phyloP scores from a whole-genome alignment of 2,113 vertebrate genomes.

The Xiphophorus hellerii region DNA sequence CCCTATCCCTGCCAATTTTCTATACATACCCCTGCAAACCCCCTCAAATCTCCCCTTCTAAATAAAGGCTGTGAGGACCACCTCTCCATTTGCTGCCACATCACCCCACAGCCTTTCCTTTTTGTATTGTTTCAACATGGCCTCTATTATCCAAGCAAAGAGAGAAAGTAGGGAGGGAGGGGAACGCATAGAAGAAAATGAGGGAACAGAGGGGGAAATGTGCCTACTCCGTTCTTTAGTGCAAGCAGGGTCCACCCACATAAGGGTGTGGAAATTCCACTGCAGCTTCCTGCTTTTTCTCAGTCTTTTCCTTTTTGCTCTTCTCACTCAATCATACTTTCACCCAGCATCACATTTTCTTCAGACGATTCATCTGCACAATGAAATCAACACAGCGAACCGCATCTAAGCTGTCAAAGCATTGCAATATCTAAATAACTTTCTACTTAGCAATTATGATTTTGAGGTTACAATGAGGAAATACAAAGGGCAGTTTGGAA shows the following conservation, averaged over 20 bases:
- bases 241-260: slow-evolving; percentile 54
- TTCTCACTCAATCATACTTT: slow-evolving; percentile 14
- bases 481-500: not conserved
- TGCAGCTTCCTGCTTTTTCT: slow-evolving; percentile 60
- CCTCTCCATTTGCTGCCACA: slow-evolving; percentile 22
- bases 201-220: slow-evolving; percentile 33
- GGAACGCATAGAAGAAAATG: slow-evolving; percentile 22
- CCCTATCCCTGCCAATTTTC: slow-evolving; percentile 33
- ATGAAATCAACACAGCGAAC: not conserved
- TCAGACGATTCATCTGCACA: not conserved
- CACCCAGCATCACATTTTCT: slow-evolving; percentile 16
- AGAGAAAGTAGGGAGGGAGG: slow-evolving; percentile 43
- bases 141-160: slow-evolving; percentile 58
- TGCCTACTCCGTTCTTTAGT: slow-evolving; percentile 51
- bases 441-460: not conserved
- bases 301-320: slow-evolving; percentile 18
- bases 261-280: slow-evolving; percentile 67
- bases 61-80: slow-evolving; percentile 37
- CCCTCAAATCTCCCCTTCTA: slow-evolving; percentile 17
- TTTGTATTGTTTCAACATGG: slow-evolving; percentile 60
- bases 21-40: slow-evolving; percentile 27
- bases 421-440: not conserved
- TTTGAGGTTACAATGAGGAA: not conserved
- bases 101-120: slow-evolving; percentile 40
- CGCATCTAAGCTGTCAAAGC: not conserved